Conservation (phyloP, 2,113 vertebrate genomes). For the Callopanchax toddi region DNA sequence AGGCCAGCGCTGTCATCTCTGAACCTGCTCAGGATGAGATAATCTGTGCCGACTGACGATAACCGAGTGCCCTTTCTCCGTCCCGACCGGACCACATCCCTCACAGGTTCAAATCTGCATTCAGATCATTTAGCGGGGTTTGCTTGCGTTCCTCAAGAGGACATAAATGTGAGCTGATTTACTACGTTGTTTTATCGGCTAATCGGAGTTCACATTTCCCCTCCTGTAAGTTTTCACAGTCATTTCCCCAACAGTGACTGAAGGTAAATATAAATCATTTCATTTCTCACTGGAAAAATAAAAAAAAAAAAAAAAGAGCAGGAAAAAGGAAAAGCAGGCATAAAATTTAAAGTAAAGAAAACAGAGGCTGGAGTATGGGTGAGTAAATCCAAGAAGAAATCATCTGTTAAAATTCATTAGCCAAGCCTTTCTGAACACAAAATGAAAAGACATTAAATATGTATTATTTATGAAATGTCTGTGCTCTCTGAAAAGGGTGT, state of each 20-base stretch:
- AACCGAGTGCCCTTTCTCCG: constrained; percentile 59
- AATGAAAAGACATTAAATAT: constrained; percentile 86
- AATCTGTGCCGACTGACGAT: constrained; percentile 65
- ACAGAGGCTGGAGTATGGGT: constrained; percentile 58
- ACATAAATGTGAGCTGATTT: constrained; percentile 36
- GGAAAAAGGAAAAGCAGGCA: constrained; percentile 54
- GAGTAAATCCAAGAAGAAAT: constrained; percentile 80
- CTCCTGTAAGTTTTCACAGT: too few relatives aligned
- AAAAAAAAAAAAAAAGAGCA: constrained; percentile 36
- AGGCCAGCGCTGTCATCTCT: constrained; percentile 64
- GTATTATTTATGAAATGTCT: constrained; percentile 86
- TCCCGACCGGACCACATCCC: constrained; percentile 36
- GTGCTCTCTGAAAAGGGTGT: constrained; percentile 78
- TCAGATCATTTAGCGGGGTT: constrained; percentile 43
- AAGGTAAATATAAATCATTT: constrained; percentile 54
- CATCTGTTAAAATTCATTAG: constrained; percentile 86
- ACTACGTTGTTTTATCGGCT: constrained; percentile 41
- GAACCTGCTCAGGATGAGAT: constrained; percentile 54
- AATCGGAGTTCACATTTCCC: constrained; percentile 14
- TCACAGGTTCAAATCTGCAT: constrained; percentile 62
- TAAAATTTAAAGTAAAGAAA: constrained; percentile 51
- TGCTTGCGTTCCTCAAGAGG: constrained; percentile 28
- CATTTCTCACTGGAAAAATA: constrained; percentile 28
- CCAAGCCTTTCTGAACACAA: constrained; percentile 82
- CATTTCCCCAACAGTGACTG: constrained; percentile 5